These are phyloP conservation scores for Biston stratarius DNA, from an alignment of 2,888 invertebrate genomes.

Conservation along the genomic window DNA sequence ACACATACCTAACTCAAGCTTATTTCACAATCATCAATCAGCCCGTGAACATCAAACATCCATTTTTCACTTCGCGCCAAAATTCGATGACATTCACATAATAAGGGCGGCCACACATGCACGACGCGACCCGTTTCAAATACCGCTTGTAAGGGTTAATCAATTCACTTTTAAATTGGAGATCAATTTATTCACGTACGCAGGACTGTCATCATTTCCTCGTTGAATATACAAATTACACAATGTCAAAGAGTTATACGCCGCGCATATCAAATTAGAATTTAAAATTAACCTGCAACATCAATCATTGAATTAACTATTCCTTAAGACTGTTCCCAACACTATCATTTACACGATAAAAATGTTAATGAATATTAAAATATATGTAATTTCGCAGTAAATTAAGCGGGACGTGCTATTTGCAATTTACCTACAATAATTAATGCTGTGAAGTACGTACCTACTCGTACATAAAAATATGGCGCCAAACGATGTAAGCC, in stretches of 20 bases:
- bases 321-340: constrained; percentile 55
- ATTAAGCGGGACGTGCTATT: constrained; percentile 17
- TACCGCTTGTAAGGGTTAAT: constrained; percentile 43
- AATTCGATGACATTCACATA: constrained; percentile 54
- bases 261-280: constrained; percentile 36
- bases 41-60: constrained; percentile 36
- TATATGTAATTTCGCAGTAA: constrained; percentile 33
- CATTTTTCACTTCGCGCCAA: constrained; percentile 58
- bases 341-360: constrained; percentile 42
- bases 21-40: constrained; percentile 31
- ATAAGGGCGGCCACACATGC: constrained; percentile 59
- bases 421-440: constrained; percentile 17
- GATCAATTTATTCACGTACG: constrained; percentile 60
- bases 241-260: constrained; percentile 38
- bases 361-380: constrained; percentile 44
- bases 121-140: constrained; percentile 27
- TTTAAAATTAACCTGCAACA: constrained; percentile 49
- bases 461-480: constrained; percentile 3
- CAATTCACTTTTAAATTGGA: constrained; percentile 56
- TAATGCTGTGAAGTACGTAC: neutral
- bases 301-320: constrained; percentile 69
- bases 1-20: constrained; percentile 1
- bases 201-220: constrained; percentile 63
- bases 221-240: constrained; percentile 47
- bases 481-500: constrained; percentile 3